Conservation (phyloP, 2,113 vertebrate genomes). For the Vanacampus margaritifer region DNA sequence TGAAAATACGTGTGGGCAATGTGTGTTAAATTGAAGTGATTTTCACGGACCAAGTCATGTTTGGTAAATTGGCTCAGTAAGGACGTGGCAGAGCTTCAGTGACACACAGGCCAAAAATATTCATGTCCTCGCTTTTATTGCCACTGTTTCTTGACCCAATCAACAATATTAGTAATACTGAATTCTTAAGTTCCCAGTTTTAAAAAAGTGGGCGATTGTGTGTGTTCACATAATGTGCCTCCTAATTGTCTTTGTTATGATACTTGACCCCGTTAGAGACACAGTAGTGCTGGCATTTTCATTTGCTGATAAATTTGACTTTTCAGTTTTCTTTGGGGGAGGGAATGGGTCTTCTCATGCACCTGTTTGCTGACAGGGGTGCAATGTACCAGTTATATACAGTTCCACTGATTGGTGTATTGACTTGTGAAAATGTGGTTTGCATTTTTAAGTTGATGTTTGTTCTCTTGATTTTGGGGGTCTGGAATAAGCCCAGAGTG, state of each 20-base stretch:
- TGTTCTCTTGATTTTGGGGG: slow-evolving; percentile 40
- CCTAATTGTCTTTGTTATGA: slow-evolving; percentile 23
- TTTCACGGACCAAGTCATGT: slow-evolving; percentile 5
- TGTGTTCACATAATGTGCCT: slow-evolving; percentile 25
- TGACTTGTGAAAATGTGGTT: slow-evolving; percentile 45
- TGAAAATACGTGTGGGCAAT: slow-evolving; percentile 32
- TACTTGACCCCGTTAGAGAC: slow-evolving; percentile 22
- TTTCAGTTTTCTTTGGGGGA: slow-evolving; percentile 25
- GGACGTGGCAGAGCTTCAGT: slow-evolving; percentile 10
- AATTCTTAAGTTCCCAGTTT: background rate
- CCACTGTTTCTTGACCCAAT: slow-evolving; percentile 5
- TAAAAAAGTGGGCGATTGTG: background rate
- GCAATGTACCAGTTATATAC: slow-evolving; percentile 62
- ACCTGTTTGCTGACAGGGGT: slow-evolving; percentile 38
- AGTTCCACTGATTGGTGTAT: slow-evolving; percentile 45
- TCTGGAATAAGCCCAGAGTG: slow-evolving; percentile 22
- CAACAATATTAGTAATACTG: slow-evolving; percentile 19
- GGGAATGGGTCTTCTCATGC: slow-evolving; percentile 37
- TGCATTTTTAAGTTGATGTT: slow-evolving; percentile 53
- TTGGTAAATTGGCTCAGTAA: background rate
- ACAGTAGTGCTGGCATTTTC: slow-evolving; percentile 29
- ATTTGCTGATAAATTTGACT: slow-evolving; percentile 28
- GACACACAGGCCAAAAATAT: slow-evolving; percentile 28
- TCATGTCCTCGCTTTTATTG: slow-evolving; percentile 8
- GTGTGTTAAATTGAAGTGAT: slow-evolving; percentile 27